A percentile compares a stretch with the other conserved stretches of the same genome.
phyloP scores from a whole-genome alignment of 2,888 invertebrate species.

The Carcina quercana region DNA sequence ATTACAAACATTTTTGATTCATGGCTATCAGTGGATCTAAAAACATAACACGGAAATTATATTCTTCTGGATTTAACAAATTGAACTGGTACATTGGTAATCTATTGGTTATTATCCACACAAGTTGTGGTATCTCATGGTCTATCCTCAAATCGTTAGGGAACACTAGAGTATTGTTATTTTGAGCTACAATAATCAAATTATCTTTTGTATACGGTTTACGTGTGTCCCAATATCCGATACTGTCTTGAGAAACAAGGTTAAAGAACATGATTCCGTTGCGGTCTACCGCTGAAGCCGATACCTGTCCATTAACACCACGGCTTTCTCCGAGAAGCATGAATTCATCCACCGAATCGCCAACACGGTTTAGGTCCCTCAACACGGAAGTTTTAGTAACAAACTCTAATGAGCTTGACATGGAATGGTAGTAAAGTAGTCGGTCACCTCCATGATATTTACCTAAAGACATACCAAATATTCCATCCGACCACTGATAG shows the following conservation, averaged over 20 bases:
- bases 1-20: no score
- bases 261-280: constrained; percentile 88
- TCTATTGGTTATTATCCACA: constrained; percentile 85
- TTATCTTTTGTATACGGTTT: constrained; percentile 80
- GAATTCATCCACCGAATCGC: constrained; percentile 51
- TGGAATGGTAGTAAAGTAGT: constrained; percentile 84
- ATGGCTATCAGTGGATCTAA: constrained; percentile 77
- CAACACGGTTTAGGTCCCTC: constrained; percentile 73
- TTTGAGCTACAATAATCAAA: constrained; percentile 77
- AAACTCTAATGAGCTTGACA: constrained; percentile 88
- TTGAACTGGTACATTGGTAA: constrained; percentile 84
- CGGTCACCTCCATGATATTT: constrained; percentile 74
- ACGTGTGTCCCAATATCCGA: constrained; percentile 89
- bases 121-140: constrained; percentile 78
- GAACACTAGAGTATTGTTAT: constrained; percentile 79
- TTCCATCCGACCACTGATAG: constrained; percentile 88
- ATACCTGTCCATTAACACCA: constrained; percentile 80
- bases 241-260: constrained; percentile 83
- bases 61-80: constrained; percentile 76
- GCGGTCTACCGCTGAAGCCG: constrained; percentile 82
- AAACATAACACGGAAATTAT: constrained; percentile 84
- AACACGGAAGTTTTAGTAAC: constrained; percentile 80
- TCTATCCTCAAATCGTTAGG: constrained; percentile 89
- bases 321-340: constrained; percentile 66
- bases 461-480: constrained; percentile 84